phyloP scores from a whole-genome alignment of 2,888 invertebrate species.

The Chrysotoxum bicinctum region DNA sequence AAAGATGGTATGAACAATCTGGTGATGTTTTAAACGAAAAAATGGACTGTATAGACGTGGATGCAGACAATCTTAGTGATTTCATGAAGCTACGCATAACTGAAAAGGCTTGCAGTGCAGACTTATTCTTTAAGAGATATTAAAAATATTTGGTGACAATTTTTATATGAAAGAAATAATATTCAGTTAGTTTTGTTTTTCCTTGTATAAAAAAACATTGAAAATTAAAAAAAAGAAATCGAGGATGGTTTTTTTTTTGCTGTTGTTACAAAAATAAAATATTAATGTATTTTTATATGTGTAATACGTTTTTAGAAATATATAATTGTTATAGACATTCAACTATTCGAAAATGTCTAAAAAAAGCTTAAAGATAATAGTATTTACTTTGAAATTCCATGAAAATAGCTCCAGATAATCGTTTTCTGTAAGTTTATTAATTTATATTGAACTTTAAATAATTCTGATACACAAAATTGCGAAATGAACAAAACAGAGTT shows the following conservation, averaged over 20 bases:
- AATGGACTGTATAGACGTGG: background rate
- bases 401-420: no score
- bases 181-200: background rate
- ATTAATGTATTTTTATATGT: background rate
- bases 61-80: background rate
- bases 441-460: no score
- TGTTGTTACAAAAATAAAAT: background rate
- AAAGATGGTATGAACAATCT: conserved; percentile 53
- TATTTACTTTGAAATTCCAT: background rate
- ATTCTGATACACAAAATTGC: no score
- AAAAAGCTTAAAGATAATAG: background rate
- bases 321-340: background rate
- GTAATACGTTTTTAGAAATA: background rate
- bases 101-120: conserved; percentile 29
- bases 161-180: background rate
- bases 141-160: conserved; percentile 12
- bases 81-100: conserved; percentile 31
- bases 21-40: conserved; percentile 27
- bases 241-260: background rate
- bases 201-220: background rate
- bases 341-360: background rate
- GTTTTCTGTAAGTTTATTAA: no score
- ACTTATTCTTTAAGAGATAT: conserved; percentile 56
- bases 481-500: no score
- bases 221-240: background rate